A percentile compares a stretch with the other conserved stretches of the same genome.
Evolutionary conservation across 1,140 invertebrate genomes (phyloP).

Genomic region (Drosophila ficusphila): DNA sequence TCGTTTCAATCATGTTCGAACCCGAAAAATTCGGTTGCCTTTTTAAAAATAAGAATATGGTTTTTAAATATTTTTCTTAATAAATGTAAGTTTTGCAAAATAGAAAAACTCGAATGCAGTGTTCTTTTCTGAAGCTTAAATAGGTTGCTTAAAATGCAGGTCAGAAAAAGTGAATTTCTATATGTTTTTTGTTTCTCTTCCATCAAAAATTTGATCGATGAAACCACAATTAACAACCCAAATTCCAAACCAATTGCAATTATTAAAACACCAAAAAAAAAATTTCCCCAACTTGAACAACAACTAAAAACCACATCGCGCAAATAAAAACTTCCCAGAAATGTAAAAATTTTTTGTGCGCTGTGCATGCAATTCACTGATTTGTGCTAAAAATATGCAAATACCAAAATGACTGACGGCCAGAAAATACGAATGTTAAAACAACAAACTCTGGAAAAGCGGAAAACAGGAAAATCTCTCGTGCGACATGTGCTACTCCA

Average conservation of each 20-base stretch:
- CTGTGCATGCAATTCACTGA: constrained; percentile 56
- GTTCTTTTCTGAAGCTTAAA: no score
- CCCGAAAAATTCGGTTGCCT: no score
- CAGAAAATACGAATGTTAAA: constrained; percentile 27
- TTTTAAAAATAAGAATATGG: no score
- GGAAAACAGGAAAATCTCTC: constrained; percentile 4
- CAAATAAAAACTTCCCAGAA: constrained; percentile 26
- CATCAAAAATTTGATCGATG: neutral
- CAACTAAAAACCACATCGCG: neutral
- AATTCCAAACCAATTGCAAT: neutral
- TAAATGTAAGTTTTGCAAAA: no score
- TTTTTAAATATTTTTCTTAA: no score
- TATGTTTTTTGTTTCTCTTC: no score
- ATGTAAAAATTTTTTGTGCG: constrained; percentile 36
- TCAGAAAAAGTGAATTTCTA: no score
- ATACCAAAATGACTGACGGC: constrained; percentile 43
- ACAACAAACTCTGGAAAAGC: constrained; percentile 8
- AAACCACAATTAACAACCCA: neutral
- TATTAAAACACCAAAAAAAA: constrained; percentile 1
- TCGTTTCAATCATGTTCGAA: no score
- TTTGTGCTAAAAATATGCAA: constrained; percentile 64
- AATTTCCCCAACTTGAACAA: constrained; percentile 6
- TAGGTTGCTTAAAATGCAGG: no score
- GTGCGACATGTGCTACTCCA: constrained; percentile 20
- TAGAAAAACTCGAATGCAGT: no score